Evolutionary conservation across 2,888 invertebrate species (phyloP).

Genomic region (Lithophane ornitopus): DNA sequence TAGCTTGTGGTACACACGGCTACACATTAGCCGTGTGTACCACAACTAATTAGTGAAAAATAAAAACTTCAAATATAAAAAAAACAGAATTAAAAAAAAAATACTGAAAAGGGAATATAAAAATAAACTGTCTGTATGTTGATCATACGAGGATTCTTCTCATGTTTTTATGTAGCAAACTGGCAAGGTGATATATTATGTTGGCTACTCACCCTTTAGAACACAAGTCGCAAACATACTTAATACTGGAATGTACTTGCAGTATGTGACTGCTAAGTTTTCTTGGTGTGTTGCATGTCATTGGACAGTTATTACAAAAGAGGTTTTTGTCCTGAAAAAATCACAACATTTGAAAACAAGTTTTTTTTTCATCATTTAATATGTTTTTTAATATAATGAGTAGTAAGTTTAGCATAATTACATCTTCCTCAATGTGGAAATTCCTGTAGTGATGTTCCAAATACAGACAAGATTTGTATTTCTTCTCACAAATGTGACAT

Average conservation of each 20-base stretch:
- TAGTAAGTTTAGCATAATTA: conserved; percentile 55
- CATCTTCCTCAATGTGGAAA: conserved; percentile 74
- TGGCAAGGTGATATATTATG: not conserved
- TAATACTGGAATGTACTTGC: conserved; percentile 66
- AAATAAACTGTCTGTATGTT: too few species aligned
- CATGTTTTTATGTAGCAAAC: not conserved
- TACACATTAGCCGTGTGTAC: too few species aligned
- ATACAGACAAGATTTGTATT: conserved; percentile 55
- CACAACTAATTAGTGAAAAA: too few species aligned
- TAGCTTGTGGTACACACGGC: too few species aligned
- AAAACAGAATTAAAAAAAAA: too few species aligned
- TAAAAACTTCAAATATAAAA: too few species aligned
- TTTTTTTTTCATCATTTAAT: not conserved
- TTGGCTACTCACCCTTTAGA: conserved; percentile 73
- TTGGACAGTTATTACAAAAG: conserved; percentile 73
- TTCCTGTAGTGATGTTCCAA: conserved; percentile 79
- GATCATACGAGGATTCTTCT: not conserved
- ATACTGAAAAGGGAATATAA: too few species aligned
- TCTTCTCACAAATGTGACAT: conserved; percentile 77
- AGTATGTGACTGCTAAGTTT: conserved; percentile 70
- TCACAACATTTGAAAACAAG: not conserved
- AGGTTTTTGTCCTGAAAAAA: conserved; percentile 70
- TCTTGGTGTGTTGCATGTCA: conserved; percentile 64
- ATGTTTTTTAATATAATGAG: not conserved
- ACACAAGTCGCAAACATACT: conserved; percentile 77